Evolutionary conservation across 2,113 vertebrate genomes (phyloP).

Genomic region (Paramisgurnus dabryanus): DNA sequence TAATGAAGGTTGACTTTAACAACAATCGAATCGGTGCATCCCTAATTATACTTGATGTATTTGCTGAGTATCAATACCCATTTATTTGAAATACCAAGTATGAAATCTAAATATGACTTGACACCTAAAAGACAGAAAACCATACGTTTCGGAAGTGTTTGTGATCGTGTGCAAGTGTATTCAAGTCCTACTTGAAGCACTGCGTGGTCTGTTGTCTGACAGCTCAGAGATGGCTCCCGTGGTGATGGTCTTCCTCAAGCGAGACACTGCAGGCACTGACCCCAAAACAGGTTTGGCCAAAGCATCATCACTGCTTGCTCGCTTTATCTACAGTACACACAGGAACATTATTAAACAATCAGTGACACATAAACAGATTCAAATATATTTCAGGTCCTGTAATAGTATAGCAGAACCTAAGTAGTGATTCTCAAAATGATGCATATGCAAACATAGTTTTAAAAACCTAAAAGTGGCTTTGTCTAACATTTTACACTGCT

Average conservation of each 20-base stretch:
- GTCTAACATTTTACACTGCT: no score
- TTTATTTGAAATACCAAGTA: not conserved
- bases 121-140: not conserved
- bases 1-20: no score
- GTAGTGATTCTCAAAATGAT: not conserved
- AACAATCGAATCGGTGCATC: no score
- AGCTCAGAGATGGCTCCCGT: constrained; percentile 89
- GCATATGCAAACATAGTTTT: no score
- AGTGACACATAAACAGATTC: not conserved
- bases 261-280: constrained; percentile 64
- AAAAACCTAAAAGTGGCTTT: no score
- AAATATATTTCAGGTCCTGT: not conserved
- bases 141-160: not conserved
- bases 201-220: constrained; percentile 78
- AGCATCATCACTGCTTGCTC: constrained; percentile 92
- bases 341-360: constrained; percentile 40
- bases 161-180: not conserved
- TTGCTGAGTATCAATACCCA: not conserved
- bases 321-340: constrained; percentile 79
- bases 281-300: constrained; percentile 81
- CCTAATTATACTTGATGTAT: not conserved
- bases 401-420: not conserved
- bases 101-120: not conserved
- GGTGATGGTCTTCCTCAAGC: constrained; percentile 90
- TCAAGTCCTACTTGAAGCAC: constrained; percentile 74